Evolutionary conservation across 2,113 vertebrate species (phyloP).

Genomic region (Chrysemys picta): DNA sequence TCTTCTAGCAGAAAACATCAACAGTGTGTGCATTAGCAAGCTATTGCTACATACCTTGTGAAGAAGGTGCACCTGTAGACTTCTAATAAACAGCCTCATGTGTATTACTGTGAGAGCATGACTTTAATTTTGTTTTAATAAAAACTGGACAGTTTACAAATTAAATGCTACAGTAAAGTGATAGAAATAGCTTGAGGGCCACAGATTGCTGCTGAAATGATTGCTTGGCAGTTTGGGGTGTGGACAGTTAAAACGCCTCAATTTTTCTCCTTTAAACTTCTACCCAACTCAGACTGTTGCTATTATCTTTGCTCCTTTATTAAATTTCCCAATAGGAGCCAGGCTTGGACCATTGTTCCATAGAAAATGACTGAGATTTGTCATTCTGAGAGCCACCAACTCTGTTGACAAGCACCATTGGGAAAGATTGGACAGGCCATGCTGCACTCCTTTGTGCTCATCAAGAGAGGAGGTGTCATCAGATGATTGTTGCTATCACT

Average conservation of each 20-base stretch:
- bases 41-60: not conserved
- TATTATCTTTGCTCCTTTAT: not conserved
- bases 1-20: not conserved
- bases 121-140: not conserved
- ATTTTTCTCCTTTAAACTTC: not conserved
- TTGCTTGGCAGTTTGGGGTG: not conserved
- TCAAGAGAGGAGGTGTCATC: not conserved
- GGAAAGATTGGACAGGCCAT: not conserved
- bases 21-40: not conserved
- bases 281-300: not conserved
- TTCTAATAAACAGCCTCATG: not conserved
- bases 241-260: not conserved
- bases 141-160: not conserved
- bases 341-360: not conserved
- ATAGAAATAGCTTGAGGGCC: not conserved
- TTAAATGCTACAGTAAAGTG: not conserved
- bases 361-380: not conserved
- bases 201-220: not conserved
- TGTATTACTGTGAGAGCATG: not conserved
- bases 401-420: fast-evolving
- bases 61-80: not conserved
- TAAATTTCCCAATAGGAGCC: not conserved
- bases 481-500: not conserved
- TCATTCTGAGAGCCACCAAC: not conserved
- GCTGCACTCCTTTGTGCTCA: fast-evolving